These are phyloP conservation scores for Leptobrachium ailaonicum DNA, from an alignment of 2,113 vertebrate genomes.

Conservation along the genomic window DNA sequence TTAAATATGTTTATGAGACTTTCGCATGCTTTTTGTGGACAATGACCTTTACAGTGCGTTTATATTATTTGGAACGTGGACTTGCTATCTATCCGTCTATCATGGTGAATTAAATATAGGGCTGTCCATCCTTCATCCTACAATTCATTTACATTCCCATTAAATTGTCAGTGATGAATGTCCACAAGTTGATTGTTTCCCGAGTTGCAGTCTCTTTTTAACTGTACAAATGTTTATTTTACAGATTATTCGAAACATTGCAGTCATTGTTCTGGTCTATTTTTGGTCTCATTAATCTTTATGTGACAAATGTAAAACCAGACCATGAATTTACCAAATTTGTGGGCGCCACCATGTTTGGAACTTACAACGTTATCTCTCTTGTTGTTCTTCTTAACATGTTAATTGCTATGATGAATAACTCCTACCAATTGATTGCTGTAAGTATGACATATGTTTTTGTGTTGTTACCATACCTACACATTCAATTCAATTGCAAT, in stretches of 20 bases:
- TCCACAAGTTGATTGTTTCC: neutral
- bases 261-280: constrained; percentile 98
- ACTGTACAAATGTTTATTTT: constrained; percentile 46
- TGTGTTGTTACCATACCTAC: too few species aligned
- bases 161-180: constrained; percentile 1
- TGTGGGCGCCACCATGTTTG: constrained; percentile 96
- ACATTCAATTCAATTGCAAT: too few species aligned
- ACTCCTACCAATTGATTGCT: constrained; percentile 97
- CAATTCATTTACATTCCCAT: neutral
- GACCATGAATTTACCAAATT: constrained; percentile 92
- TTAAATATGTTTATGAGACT: too few species aligned
- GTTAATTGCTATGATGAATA: constrained; percentile 99
- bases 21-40: too few species aligned
- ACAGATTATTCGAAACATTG: constrained; percentile 90
- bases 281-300: constrained; percentile 92
- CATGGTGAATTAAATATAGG: too few species aligned
- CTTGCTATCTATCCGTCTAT: too few species aligned
- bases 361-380: constrained; percentile 95
- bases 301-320: constrained; percentile 89
- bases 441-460: constrained; percentile 71
- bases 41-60: too few species aligned
- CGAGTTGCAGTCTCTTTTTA: neutral
- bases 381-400: constrained; percentile 98
- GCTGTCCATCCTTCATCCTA: too few species aligned
- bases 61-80: too few species aligned